Evolutionary conservation across 2,797 vertebrate genomes (phyloP), one percentile per base, ranked within the genome.

Genomic region (Ctenosaura bakeri): DNA sequence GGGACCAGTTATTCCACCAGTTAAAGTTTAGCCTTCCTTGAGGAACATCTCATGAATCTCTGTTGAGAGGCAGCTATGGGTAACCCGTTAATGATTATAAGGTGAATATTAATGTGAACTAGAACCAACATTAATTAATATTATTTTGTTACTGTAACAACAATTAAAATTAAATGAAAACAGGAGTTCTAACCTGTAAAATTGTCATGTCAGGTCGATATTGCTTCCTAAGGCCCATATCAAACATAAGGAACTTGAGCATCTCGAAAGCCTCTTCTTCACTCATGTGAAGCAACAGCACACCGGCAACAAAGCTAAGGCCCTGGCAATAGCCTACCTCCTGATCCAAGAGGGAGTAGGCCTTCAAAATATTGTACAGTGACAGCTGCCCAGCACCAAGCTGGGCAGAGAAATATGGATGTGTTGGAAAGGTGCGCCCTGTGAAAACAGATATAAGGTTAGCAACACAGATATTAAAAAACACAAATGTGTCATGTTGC

Each of bases 291-390:
- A 99, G 98, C 89, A 99, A 97, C 95, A 99, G 91, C 89, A 99
- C 98, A 89, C 99, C 99, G 0, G 99, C 99, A 42, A 99, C 98
- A 91, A 99, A 99, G 96, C 98, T 99, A 94, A 99, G 98, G 50
- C 99, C 99, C 95, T 99, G 99, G 95, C 99, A 99, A 95, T 99
- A 99, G 18, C 99, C 99, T 88, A 99, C 99, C 97, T 99, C 99
- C 2, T 98, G 98, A 97, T 99, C 99, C 87, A 99, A 97, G 92
- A 99, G 98, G 0, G 99, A 99, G 96, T 99, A 99, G 91, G 99
- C 99, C 95, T 99, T 99, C 95, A 99, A 96, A 89, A 99, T 97
- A 96, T 99, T 99, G 95, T 98, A 99, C 20, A 99, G 98, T 0
- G 98, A 99, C 76, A 99, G 97, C 96, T 99, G 99, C 54, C 99